Evolutionary conservation across 2,113 vertebrate genomes (phyloP), one percentile per base, ranked within the genome.

Genomic region (Alethe castanea): DNA sequence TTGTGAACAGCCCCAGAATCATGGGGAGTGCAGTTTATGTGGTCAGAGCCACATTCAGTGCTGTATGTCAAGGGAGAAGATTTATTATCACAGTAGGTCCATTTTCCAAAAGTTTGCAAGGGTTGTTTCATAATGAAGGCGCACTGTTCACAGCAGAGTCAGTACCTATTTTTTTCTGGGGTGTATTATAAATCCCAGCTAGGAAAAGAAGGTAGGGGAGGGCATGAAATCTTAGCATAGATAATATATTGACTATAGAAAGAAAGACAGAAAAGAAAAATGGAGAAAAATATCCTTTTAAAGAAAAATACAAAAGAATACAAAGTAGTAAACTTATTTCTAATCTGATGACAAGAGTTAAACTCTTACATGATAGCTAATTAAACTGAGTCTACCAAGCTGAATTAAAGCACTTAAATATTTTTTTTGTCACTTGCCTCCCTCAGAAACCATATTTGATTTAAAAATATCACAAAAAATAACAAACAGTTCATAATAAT

Each of bases 21-120:
- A 91, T 33, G 74, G 88, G 95, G 96, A 97, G 96, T 23, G 14
- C 80, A 52, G 97, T 96, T 97, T 95, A 97, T 97, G 97, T 94
- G 97, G 96, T 96, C 97, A 95, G 92, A 71, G n/a, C 54, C 78
- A 92, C 91, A 92, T 92, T 97, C 91, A 80, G 95, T 57, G 69
- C 93, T 95, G 31, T 25, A 22, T 48, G 94, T 92, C 95, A 95
- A 79, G 92, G 73, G 94, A 95, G 70, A 92, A 97, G 94, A 95
- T 97, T 98, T 97, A 97, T 96, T 93, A 86, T 95, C 89, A 60
- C 91, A 53, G 18, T 86, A 80, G 62, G 88, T 73, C 74, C 47
- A 80, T 95, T 95, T 90, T 94, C 94, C 64, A 45, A 90, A 91
- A 89, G 47, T 91, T 91, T 94, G 93, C 93, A 94, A 79, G 71